Base-by-base conservation (phyloP, 2,113 vertebrate genomes). In the Hyperoodon ampullatus region DNA sequence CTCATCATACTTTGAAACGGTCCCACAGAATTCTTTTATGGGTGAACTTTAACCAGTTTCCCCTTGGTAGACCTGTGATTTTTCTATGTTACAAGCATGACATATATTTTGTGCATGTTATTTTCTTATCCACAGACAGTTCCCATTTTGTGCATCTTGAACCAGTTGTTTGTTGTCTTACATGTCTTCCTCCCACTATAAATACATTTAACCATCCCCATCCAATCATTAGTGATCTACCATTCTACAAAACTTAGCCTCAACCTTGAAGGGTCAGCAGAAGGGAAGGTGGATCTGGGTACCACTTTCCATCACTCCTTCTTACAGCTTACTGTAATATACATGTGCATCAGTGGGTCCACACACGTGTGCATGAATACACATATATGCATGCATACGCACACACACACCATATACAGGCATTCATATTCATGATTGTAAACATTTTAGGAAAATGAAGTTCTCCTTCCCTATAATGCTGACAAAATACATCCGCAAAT, bases 381-480 rank as follows among this genome's bases (percentile, higher is more conserved):
- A 18, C 13, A 53, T 16, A 53, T 53, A 53, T 53, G 5, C 5
- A 53, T 16, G 53, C 15, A 53, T 53, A 53, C 5, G 53, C 53
- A 53, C 53, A 30, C 15, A 55, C 44, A 35, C 10, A 28, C 21
- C n/a, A 72, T n/a, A 8, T 39, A 33, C 30, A 85, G 5, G 3
- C 30, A 72, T 21, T 8, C 5, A 63, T 58, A 19, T 33, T 16
- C 4, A n/a, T n/a, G 58, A 10, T 58, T 94, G 4, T 55, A 66
- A 63, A 65, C 8, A 28, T 80, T 94, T 88, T n/a, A 80, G 55
- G 47, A 96, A 96, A 88, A 63, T n/a, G 5, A 90, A 88, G 9
- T 18, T 93, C n/a, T 91, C 15, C 3, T 81, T 39, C 16, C 44
- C 16, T 44, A 42, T 33, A 35, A 24, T 4, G 13, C 44, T 90